phyloP scores from a whole-genome alignment of 2,888 invertebrate species.

The Pseudococcus longispinus region DNA sequence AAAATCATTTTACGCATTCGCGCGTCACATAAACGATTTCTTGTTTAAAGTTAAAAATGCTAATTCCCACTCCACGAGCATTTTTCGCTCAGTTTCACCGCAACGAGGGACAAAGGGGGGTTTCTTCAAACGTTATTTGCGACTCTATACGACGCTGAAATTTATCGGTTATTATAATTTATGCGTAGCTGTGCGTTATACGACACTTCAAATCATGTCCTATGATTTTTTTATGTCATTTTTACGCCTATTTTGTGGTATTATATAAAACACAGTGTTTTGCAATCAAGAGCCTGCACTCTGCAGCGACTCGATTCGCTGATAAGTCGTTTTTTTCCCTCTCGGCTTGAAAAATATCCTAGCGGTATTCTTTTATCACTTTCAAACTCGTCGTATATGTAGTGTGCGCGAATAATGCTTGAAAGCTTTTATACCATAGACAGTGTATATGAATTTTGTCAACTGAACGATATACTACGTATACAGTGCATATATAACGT shows the following conservation, averaged over 20 bases:
- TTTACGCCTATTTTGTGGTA: not conserved
- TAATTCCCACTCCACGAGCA: not conserved
- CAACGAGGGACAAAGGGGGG: not conserved
- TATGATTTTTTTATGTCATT: constrained; percentile 34
- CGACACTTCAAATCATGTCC: constrained; percentile 18
- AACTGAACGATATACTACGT: not conserved
- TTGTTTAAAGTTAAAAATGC: constrained; percentile 27
- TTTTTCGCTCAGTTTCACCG: constrained; percentile 15
- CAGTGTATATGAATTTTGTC: not conserved
- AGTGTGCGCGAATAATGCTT: not conserved
- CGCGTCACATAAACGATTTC: not conserved
- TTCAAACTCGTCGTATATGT: not conserved
- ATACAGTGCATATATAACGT: not conserved
- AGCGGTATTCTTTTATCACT: not conserved
- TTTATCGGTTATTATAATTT: constrained; percentile 40
- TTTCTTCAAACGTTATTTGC: not conserved
- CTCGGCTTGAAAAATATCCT: not conserved
- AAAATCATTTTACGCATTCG: constrained; percentile 10
- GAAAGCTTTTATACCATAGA: not conserved
- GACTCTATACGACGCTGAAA: not conserved
- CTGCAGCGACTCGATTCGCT: constrained; percentile 9
- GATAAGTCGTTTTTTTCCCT: constrained; percentile 29
- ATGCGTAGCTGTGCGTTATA: constrained; percentile 40
- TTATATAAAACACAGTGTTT: constrained; percentile 23
- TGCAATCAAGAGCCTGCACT: constrained; percentile 11